Percentiles rank a stretch among this genome's conserved stretches.
phyloP scores from a whole-genome alignment of 2,797 vertebrate genomes.

The Microctenopoma stevenorrisi region DNA sequence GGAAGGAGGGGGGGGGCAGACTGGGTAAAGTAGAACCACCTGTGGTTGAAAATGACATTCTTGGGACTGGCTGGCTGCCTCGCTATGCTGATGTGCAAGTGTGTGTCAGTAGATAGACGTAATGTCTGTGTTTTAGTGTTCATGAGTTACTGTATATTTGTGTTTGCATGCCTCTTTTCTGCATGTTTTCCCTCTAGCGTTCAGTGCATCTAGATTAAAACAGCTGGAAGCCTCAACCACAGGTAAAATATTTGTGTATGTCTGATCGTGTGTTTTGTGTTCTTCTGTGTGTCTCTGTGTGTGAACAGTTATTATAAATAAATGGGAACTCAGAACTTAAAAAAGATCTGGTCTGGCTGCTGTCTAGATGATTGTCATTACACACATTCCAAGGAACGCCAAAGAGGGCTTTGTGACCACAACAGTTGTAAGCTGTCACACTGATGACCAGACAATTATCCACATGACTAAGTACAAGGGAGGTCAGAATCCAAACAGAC shows the following conservation, averaged over 20 bases:
- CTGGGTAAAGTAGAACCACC: conserved; percentile 62
- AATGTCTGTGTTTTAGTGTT: conserved; percentile 39
- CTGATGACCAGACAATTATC: conserved; percentile 42
- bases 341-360: conserved; percentile 41
- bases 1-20: conserved; percentile 1
- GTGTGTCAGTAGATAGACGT: conserved; percentile 45
- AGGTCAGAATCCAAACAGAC: conserved; percentile 28
- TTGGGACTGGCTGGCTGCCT: conserved; percentile 46
- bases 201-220: conserved; percentile 58
- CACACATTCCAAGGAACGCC: conserved; percentile 40
- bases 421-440: conserved; percentile 55
- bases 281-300: conserved; percentile 25
- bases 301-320: conserved; percentile 36
- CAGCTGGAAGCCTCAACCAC: conserved; percentile 68
- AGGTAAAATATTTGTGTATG: conserved; percentile 56
- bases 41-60: conserved; percentile 70
- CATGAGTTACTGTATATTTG: conserved; percentile 22
- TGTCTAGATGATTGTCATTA: conserved; percentile 31
- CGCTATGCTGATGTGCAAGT: conserved; percentile 43
- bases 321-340: conserved; percentile 42
- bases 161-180: conserved; percentile 46
- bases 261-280: conserved; percentile 53
- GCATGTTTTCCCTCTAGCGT: conserved; percentile 26
- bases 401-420: conserved; percentile 39
- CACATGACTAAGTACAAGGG: conserved; percentile 26